Base-by-base conservation (phyloP, 2,888 invertebrate species). In the Uloborus plumipes region DNA sequence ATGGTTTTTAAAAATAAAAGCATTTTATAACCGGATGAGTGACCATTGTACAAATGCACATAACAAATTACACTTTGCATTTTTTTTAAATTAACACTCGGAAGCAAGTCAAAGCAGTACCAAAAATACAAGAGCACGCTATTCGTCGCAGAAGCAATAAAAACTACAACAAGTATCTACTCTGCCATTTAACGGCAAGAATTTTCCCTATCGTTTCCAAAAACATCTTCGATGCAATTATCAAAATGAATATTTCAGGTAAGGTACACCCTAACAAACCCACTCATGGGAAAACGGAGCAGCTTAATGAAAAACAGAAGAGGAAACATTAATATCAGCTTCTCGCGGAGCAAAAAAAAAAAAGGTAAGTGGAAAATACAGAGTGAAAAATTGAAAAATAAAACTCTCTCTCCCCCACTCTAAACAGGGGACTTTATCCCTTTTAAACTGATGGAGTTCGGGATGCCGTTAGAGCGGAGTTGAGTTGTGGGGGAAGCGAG, bases 351-450 rank as follows among this genome's bases (percentile, higher is more conserved):
- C 0, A 55, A 55, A 55, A n/a, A 55, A 55, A 55, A 55, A 16
- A 55, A 55, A 20, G 0, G 11, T 16, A 55, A 55, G 20, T 53
- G 59, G 75, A 66, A 66, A 75, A 31, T 14, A 15, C 47, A 55
- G 49, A 70, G 64, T 77, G 77, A 77, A 77, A 77, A 71, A 77
- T 77, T 77, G 77, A 70, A 77, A 77, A 77, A 70, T 70, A 77
- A 77, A 77, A 77, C 64, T 39, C 39, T 39, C 64, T 39, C 39
- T 39, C 39, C 39, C 39, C 39, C 39, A 39, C 39, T 39, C 39
- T 39, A 39, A 39, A 39, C 39, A 39, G 39, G 39, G 39, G 39
- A 39, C 39, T 39, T 18, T 51, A 26, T 51, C 20, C 22, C 51
- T 16, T 62, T 73, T 62, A 53, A 53, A 53, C 47, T 62, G 39